Conservation (phyloP, 2,888 invertebrate genomes). For the Philopedon plagiatum region DNA sequence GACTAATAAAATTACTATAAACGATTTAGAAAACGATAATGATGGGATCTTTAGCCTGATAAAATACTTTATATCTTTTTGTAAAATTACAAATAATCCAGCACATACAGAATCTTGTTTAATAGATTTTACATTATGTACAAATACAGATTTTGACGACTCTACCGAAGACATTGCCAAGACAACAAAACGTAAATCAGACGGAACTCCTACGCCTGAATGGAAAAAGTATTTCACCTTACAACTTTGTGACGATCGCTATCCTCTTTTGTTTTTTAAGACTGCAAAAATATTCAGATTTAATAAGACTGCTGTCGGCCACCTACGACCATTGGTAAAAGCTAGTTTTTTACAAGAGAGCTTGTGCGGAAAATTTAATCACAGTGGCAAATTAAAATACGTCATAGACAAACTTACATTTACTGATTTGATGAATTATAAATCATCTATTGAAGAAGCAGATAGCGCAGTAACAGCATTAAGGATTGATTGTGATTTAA, state of each 20-base stretch:
- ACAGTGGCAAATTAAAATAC: background rate
- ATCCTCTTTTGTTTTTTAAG: background rate
- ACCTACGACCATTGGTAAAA: background rate
- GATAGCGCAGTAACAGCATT: background rate
- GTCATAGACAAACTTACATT: background rate
- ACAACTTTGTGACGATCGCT: background rate
- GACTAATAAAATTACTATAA: conserved; percentile 20
- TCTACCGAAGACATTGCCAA: no score
- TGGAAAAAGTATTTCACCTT: background rate
- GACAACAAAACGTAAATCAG: background rate
- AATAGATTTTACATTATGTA: conserved; percentile 46
- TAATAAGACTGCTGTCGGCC: background rate
- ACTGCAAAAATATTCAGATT: background rate
- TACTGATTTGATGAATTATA: background rate
- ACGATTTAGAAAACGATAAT: conserved; percentile 14
- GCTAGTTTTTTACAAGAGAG: background rate
- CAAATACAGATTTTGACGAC: conserved; percentile 45
- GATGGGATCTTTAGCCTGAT: conserved; percentile 36
- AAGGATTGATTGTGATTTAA: background rate
- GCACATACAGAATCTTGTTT: conserved; percentile 26
- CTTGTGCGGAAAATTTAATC: conserved; percentile 9
- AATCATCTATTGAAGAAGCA: background rate
- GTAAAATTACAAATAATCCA: conserved; percentile 40
- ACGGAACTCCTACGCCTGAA: background rate
- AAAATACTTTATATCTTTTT: conserved; percentile 50